Conservation (phyloP, 2,888 invertebrate species). For the Eristalis arbustorum region DNA sequence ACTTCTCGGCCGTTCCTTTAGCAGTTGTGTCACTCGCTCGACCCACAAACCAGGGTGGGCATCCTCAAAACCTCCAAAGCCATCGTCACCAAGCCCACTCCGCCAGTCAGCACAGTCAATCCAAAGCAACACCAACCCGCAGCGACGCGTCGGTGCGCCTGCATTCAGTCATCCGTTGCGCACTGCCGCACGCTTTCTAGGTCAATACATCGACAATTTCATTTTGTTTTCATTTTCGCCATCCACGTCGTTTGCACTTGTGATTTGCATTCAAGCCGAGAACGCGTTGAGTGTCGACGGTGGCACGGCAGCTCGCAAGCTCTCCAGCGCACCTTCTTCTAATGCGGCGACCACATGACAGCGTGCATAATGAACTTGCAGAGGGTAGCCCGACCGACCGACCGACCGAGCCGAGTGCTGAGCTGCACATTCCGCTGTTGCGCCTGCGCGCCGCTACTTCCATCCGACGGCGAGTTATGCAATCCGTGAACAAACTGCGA, state of each 20-base stretch:
- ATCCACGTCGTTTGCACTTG: constrained; percentile 52
- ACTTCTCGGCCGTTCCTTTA: not conserved
- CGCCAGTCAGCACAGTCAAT: not conserved
- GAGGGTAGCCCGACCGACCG: constrained; percentile 31
- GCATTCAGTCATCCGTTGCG: not conserved
- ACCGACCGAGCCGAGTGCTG: constrained; percentile 38
- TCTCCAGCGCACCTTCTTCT: constrained; percentile 43
- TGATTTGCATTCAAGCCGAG: constrained; percentile 49
- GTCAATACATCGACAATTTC: constrained; percentile 65
- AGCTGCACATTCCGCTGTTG: constrained; percentile 10
- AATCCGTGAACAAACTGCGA: constrained; percentile 53
- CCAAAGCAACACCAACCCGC: not conserved
- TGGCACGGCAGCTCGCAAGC: not conserved
- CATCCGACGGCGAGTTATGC: constrained; percentile 36
- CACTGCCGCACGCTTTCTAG: constrained; percentile 56
- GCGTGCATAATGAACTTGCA: constrained; percentile 62
- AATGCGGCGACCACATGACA: constrained; percentile 39
- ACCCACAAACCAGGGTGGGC: not conserved
- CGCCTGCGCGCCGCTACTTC: not conserved
- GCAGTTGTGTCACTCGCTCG: not conserved
- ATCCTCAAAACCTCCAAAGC: not conserved
- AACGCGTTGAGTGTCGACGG: constrained; percentile 12
- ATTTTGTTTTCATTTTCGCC: constrained; percentile 66
- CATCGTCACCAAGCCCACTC: constrained; percentile 6
- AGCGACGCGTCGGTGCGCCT: not conserved